Evolutionary conservation across 2,888 invertebrate genomes (phyloP).

Genomic region (Dolichomitus sp.): DNA sequence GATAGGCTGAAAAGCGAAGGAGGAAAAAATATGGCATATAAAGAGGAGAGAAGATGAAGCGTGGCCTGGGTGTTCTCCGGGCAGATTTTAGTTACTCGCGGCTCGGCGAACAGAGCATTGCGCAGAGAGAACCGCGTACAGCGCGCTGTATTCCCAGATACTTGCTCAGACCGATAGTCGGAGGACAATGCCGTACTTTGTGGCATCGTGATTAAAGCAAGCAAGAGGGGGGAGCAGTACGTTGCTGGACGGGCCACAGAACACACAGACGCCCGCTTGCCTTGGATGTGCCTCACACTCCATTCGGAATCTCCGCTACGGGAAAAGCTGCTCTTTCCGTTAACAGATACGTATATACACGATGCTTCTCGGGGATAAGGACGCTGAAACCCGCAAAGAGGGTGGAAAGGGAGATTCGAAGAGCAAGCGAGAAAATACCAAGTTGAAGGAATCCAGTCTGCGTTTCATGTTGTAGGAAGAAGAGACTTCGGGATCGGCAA

Average conservation of each 20-base stretch:
- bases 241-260: constrained; percentile 58
- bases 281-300: constrained; percentile 33
- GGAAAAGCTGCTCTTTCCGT: constrained; percentile 60
- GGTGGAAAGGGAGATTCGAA: neutral
- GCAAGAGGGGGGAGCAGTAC: constrained; percentile 42
- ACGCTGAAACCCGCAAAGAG: constrained; percentile 19
- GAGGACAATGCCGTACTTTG: constrained; percentile 82
- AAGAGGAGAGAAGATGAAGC: constrained; percentile 24
- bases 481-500: constrained; percentile 15
- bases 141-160: constrained; percentile 71
- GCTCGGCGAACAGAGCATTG: constrained; percentile 13
- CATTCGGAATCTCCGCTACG: constrained; percentile 20
- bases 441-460: constrained; percentile 45
- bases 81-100: constrained; percentile 63
- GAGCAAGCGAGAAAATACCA: constrained; percentile 47
- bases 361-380: constrained; percentile 25
- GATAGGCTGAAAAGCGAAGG: neutral
- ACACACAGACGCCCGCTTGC: constrained; percentile 45
- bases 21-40: constrained; percentile 18
- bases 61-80: constrained; percentile 42
- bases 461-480: constrained; percentile 36
- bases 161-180: constrained; percentile 80
- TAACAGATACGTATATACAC: constrained; percentile 12
- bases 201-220: constrained; percentile 80
- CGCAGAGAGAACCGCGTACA: constrained; percentile 34